Percentiles rank a stretch among this genome's conserved stretches.
Conservation (phyloP, 2,797 vertebrate species). For the Lycodopsis pacificus region DNA sequence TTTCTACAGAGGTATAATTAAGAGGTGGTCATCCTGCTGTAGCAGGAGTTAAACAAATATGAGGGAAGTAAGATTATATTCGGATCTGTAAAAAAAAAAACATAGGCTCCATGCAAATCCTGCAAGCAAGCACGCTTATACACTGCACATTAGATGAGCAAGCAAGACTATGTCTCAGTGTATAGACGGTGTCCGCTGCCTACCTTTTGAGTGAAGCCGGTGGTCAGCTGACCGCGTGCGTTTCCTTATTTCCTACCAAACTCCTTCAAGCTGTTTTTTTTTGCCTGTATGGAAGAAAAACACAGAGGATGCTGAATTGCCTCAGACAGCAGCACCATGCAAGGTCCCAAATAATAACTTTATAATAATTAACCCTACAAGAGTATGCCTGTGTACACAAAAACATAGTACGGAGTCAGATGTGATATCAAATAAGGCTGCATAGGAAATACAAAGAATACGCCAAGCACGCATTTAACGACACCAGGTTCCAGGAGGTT, state of each 20-base stretch:
- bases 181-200: not conserved
- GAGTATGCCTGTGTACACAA: not conserved
- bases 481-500: not conserved
- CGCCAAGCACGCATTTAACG: not conserved
- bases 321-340: not conserved
- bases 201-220: slow-evolving; percentile 33
- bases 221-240: not conserved
- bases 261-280: slow-evolving; percentile 18
- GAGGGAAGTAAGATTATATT: not conserved
- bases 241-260: not conserved
- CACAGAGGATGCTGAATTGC: not conserved
- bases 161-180: not conserved
- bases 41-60: not conserved
- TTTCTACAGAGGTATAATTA: not conserved
- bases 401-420: too few species aligned
- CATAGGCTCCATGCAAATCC: slow-evolving; percentile 8
- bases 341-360: not conserved
- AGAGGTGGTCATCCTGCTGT: not conserved
- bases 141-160: not conserved
- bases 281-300: not conserved
- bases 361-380: not conserved
- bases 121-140: slow-evolving; percentile 22
- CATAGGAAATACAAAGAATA: not conserved
- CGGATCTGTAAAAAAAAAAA: not conserved
- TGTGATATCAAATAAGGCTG: not conserved